Conservation (phyloP, 2,113 vertebrate genomes). For the Lampris incognitus region DNA sequence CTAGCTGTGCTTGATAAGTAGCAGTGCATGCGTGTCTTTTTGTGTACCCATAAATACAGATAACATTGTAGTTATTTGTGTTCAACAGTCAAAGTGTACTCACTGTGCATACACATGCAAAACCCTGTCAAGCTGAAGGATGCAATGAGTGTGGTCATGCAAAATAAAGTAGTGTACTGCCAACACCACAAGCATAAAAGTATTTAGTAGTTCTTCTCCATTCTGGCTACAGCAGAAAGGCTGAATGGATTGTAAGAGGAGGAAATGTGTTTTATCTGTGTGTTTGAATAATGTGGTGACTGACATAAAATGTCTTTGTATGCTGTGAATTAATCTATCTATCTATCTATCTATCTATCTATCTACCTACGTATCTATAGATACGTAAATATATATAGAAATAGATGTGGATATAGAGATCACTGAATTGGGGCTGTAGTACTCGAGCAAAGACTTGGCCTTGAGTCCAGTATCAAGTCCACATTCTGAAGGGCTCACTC, state of each 20-base stretch:
- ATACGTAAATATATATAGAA: too few relatives aligned
- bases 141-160: background rate
- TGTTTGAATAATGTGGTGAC: too few relatives aligned
- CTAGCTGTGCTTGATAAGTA: constrained; percentile 26
- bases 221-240: background rate
- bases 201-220: constrained; percentile 37
- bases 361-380: too few relatives aligned
- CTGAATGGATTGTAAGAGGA: constrained; percentile 18
- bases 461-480: too few relatives aligned
- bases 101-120: constrained; percentile 26
- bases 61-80: constrained; percentile 13
- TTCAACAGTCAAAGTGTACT: constrained; percentile 22
- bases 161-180: constrained; percentile 26
- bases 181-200: constrained; percentile 35
- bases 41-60: constrained; percentile 15
- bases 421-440: too few relatives aligned
- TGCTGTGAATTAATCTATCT: too few relatives aligned
- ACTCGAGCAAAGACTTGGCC: too few relatives aligned
- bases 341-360: too few relatives aligned
- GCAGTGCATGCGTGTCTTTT: background rate
- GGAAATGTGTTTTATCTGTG: constrained; percentile 1
- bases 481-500: too few relatives aligned
- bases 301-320: too few relatives aligned
- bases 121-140: constrained; percentile 16
- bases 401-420: too few relatives aligned